Evolutionary conservation across 2,888 invertebrate species (phyloP).

Genomic region (Nymphalis polychloros): DNA sequence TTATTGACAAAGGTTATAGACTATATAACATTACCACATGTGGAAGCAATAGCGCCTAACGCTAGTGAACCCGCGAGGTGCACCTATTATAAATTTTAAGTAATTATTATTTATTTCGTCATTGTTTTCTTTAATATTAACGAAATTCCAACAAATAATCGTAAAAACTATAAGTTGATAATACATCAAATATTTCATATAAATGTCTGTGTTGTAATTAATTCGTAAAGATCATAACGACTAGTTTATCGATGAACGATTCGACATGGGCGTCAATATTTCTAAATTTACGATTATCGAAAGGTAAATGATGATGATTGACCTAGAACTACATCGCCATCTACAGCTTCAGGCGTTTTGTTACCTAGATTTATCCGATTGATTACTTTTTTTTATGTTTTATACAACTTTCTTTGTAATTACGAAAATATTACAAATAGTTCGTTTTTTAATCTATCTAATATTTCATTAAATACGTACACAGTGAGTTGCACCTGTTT

Average conservation of each 20-base stretch:
- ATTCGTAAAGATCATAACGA: conserved; percentile 13
- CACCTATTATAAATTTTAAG: no score
- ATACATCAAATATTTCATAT: conserved; percentile 10
- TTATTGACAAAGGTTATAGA: no score
- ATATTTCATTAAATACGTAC: no score
- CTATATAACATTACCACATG: no score
- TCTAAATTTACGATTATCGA: conserved; percentile 64
- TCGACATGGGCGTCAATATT: conserved; percentile 48
- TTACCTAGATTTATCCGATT: conserved; percentile 58
- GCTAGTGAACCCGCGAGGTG: no score
- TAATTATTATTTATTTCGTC: no score
- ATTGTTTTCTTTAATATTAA: conserved; percentile 5
- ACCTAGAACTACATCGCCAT: conserved; percentile 68
- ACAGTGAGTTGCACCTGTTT: no score
- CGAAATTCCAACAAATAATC: conserved; percentile 13
- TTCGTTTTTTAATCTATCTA: not conserved
- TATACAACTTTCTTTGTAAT: conserved; percentile 68
- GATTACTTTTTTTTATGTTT: conserved; percentile 62
- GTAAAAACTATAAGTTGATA: conserved; percentile 1
- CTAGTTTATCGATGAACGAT: conserved; percentile 18
- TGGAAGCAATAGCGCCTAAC: no score
- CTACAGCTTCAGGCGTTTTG: conserved; percentile 53
- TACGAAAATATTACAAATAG: conserved; percentile 28
- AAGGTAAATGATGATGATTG: conserved; percentile 63
- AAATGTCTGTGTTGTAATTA: conserved; percentile 5